Conservation (phyloP, 2,113 vertebrate species). For the Ageneiosus marmoratus region DNA sequence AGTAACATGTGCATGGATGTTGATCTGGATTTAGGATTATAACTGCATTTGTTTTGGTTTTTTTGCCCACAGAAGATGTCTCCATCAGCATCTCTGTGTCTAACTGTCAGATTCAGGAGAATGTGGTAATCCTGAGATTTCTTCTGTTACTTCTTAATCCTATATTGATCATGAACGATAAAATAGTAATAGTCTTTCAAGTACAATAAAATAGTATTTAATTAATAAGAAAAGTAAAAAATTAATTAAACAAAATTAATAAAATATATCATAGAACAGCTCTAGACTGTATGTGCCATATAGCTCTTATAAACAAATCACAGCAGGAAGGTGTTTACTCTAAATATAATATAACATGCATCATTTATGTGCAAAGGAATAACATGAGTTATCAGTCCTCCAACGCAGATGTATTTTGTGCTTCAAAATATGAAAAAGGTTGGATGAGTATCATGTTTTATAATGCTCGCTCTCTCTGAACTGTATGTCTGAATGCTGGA, state of each 20-base stretch:
- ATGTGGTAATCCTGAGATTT: conserved; percentile 82
- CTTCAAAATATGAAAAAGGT: conserved; percentile 15
- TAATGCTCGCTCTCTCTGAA: neutral
- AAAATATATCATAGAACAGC: neutral
- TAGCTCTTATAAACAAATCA: conserved; percentile 10
- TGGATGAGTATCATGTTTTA: conserved; percentile 10
- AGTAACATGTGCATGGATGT: neutral
- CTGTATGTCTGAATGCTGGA: conserved; percentile 19
- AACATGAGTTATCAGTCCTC: conserved; percentile 2
- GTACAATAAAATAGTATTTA: neutral
- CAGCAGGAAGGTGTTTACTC: conserved; percentile 4
- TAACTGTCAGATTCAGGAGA: conserved; percentile 96
- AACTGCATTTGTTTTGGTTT: conserved; percentile 52
- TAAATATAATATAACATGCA: conserved; percentile 18
- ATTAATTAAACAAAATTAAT: no score
- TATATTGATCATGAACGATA: neutral
- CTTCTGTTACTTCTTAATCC: neutral
- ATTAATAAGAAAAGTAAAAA: neutral
- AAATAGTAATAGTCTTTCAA: neutral
- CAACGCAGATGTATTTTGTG: neutral
- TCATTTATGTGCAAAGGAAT: conserved; percentile 5
- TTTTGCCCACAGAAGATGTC: conserved; percentile 81
- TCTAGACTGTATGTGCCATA: neutral
- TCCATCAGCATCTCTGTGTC: conserved; percentile 97
- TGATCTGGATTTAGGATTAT: neutral